phyloP scores from a whole-genome alignment of 2,888 invertebrate genomes.

The Marasmarcha lunaedactyla region DNA sequence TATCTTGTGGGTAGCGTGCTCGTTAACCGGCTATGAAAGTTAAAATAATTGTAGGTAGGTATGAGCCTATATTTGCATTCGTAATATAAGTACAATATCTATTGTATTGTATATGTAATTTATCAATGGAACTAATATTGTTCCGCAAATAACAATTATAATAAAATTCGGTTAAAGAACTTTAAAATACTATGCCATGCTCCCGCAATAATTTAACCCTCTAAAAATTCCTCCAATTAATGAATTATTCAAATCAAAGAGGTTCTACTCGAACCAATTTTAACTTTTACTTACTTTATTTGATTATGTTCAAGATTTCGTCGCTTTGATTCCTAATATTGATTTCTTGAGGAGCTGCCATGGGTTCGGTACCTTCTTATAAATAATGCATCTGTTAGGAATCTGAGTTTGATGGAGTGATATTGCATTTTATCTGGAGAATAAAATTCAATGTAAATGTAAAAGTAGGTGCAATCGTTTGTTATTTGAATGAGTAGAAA shows the following conservation, averaged over 20 bases:
- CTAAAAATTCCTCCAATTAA: constrained; percentile 9
- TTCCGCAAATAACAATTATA: too few relatives aligned
- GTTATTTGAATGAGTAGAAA: too few relatives aligned
- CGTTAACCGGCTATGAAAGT: too few relatives aligned
- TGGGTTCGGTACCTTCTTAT: constrained; percentile 24
- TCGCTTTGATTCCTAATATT: constrained; percentile 27
- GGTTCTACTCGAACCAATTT: constrained; percentile 32
- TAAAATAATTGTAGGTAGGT: too few relatives aligned
- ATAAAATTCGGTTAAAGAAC: too few relatives aligned
- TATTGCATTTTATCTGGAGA: constrained; percentile 13
- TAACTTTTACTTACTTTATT: constrained; percentile 35
- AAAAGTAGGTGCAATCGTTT: too few relatives aligned
- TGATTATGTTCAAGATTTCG: constrained; percentile 33
- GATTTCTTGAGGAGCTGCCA: constrained; percentile 20
- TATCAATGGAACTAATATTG: too few relatives aligned
- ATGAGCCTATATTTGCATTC: too few relatives aligned
- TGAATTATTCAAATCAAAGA: constrained; percentile 33
- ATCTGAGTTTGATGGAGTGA: constrained; percentile 25
- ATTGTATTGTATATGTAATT: too few relatives aligned
- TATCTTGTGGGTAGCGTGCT: too few relatives aligned
- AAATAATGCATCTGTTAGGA: constrained; percentile 29
- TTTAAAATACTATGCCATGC: too few relatives aligned
- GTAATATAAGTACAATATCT: too few relatives aligned
- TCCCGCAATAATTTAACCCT: background rate
- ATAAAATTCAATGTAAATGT: background rate